Evolutionary conservation across 2,888 invertebrate genomes (phyloP), one percentile per base, ranked within the genome.

Genomic region (Apamea monoglypha): DNA sequence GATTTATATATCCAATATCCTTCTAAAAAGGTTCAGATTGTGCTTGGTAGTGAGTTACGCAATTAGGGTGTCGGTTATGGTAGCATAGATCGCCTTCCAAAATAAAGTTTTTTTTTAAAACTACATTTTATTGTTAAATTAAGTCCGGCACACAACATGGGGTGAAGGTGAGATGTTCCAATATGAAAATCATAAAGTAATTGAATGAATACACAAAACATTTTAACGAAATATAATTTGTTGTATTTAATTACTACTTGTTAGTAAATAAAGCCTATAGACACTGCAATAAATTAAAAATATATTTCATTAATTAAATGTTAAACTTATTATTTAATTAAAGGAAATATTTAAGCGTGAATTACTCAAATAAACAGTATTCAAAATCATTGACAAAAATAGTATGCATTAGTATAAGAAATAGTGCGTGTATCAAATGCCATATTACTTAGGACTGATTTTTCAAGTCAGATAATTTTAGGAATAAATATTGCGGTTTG

Each of bases 261-360:
- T 83, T 80, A 81, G 67, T 76, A 75, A 72, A 78, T 75, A 68
- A 84, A 87, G 80, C 74, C 64, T 80, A 74, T 69, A 74, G 14
- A 88, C 78, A 88, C 16, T 47, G 84, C 80, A 87, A 84, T 87
- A 88, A 87, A 80, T 87, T 82, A 86, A 76, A 76, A 73, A 53
- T 68, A 81, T 4, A 76, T 74, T 36, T 69, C 6, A 47, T 10
- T 56, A 18, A 32, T 29, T n/a, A 18, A 63, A 78, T 71, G 12
- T 72, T 63, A 40, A 72, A 69, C 16, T 64, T 69, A 80, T n/a
- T 53, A 47, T 40, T 40, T 59, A 56, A 56, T 36, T 53, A 32
- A 61, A 53, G 29, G 12, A 76, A 76, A 67, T 74, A 74, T 40
- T 29, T 47, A 75, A 68, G 68, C 61, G 32, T 64, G 47, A 36